Conservation (phyloP, 2,797 vertebrate genomes). For the Phalloptychus januarius region DNA sequence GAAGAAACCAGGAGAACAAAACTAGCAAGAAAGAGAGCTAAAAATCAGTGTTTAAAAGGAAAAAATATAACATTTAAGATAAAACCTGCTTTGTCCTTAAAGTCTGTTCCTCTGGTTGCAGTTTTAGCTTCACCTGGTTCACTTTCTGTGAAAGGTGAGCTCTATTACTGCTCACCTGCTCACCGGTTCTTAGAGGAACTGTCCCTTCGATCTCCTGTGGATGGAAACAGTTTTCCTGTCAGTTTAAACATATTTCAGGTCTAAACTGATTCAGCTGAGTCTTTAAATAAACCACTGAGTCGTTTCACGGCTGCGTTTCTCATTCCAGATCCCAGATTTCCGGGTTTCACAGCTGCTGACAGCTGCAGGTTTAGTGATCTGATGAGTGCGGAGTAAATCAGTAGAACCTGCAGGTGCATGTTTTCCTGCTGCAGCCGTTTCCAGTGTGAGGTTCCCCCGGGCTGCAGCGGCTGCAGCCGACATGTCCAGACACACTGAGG, state of each 20-base stretch:
- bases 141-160: too few relatives aligned
- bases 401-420: background rate
- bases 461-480: slow-evolving; percentile 24
- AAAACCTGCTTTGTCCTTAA: background rate
- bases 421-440: background rate
- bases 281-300: background rate
- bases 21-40: background rate
- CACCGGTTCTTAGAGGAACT: background rate
- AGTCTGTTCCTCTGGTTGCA: background rate
- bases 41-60: background rate
- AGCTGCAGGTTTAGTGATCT: background rate
- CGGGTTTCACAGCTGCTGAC: background rate
- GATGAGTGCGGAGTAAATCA: background rate
- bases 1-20: background rate
- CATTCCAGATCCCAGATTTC: background rate
- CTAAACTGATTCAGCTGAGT: background rate
- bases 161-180: too few relatives aligned
- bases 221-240: background rate
- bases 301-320: background rate
- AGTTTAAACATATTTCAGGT: background rate
- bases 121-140: background rate
- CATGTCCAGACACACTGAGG: background rate
- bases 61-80: background rate
- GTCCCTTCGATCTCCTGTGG: background rate
- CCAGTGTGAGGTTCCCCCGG: slow-evolving; percentile 43